phyloP scores from a whole-genome alignment of 2,797 vertebrate species.

The Gila robusta region DNA sequence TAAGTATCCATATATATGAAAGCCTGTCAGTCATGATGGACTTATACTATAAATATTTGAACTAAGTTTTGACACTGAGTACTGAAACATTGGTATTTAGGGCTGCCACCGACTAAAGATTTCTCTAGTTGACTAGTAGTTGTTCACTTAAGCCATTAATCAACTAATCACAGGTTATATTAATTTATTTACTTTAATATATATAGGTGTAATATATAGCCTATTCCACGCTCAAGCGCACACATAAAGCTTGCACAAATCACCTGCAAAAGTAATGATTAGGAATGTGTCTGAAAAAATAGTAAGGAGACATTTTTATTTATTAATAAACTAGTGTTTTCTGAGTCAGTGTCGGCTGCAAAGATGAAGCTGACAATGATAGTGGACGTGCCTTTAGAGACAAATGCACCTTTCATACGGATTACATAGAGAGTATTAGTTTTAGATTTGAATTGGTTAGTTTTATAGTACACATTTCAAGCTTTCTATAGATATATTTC shows the following conservation, averaged over 20 bases:
- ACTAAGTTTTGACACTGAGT: neutral
- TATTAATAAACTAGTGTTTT: neutral
- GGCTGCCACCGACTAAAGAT: neutral
- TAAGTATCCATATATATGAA: constrained; percentile 54
- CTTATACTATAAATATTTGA: neutral
- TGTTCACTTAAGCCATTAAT: neutral
- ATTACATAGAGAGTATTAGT: neutral
- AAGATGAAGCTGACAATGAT: no score
- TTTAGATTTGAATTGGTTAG: no score
- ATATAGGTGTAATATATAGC: neutral
- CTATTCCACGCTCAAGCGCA: neutral
- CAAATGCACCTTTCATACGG: neutral
- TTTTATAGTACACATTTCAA: neutral
- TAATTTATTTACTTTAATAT: no score
- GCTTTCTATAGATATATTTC: neutral
- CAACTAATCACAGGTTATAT: neutral
- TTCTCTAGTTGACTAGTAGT: neutral
- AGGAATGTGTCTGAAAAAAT: neutral
- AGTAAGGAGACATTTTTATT: neutral
- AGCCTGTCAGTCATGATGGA: neutral
- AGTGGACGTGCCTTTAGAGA: neutral
- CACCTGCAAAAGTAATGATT: neutral
- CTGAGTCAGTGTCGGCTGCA: neutral
- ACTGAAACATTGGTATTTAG: neutral
- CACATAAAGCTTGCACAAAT: neutral